Evolutionary conservation across 2,797 vertebrate genomes (phyloP).

Genomic region (Erpetoichthys calabaricus): DNA sequence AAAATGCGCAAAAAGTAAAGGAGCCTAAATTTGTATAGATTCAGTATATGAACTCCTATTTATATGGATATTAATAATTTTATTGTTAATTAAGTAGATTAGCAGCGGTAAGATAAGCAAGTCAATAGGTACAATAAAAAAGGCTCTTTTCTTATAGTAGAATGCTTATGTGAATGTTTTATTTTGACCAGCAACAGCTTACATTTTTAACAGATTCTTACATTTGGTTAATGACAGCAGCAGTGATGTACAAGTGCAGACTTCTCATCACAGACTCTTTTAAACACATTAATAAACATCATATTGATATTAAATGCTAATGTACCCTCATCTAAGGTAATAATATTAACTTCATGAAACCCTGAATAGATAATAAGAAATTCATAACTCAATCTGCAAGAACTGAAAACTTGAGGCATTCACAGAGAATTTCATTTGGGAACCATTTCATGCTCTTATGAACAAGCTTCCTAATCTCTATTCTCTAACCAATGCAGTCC

Average conservation of each 20-base stretch:
- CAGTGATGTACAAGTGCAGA: neutral
- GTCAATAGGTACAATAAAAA: too few species aligned
- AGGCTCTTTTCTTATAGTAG: too few species aligned
- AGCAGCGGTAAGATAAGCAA: too few species aligned
- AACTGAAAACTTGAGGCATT: slow-evolving; percentile 1
- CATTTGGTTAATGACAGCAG: neutral
- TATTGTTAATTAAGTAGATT: too few species aligned
- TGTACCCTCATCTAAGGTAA: neutral
- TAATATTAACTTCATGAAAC: neutral
- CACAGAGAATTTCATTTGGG: slow-evolving; percentile 22
- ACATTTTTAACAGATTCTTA: neutral
- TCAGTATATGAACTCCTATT: too few species aligned
- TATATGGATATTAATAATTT: too few species aligned
- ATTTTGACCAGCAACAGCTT: neutral
- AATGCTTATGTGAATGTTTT: too few species aligned
- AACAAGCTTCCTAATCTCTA: slow-evolving; percentile 26
- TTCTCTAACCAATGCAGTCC: slow-evolving; percentile 17
- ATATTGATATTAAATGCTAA: neutral
- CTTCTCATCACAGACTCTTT: neutral
- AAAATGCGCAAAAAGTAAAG: too few species aligned
- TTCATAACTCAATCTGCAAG: slow-evolving; percentile 1
- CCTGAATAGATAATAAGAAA: slow-evolving; percentile 4
- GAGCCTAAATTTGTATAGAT: too few species aligned
- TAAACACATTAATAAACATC: neutral
- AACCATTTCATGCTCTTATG: slow-evolving; percentile 27